Base-by-base conservation (phyloP, 2,113 vertebrate genomes). In the Nibea coibor region DNA sequence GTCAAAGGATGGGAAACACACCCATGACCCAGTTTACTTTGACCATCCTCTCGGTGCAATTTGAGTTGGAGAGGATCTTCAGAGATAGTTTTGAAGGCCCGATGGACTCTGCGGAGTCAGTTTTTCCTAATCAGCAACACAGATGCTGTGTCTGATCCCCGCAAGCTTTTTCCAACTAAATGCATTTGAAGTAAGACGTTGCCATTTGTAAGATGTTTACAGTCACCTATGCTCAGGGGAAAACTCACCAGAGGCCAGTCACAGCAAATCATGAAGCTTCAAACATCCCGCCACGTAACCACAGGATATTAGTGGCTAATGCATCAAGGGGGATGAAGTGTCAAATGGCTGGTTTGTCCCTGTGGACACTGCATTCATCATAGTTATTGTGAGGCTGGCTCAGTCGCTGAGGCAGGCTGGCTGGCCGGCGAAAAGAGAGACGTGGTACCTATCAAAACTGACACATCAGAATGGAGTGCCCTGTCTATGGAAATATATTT, bases 341-440 rank as follows among this genome's bases (percentile, higher is more conserved):
- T 93, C 81, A 91, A 85, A 89, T 51, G 89, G 91, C 84, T 89
- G 87, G 85, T 93, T 91, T 90, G 85, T 87, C 91, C 80, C 87
- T 62, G 89, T 81, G 88, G 89, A 92, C 89, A 71, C 84, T 91
- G 79, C 86, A 91, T 93, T 93, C 75, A 93, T 94, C 92, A 94
- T 79, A 82, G 85, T 93, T 92, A 93, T 84, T 84, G 90, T 81
- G 80, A 73, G 63, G 62, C 62, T 53, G 80, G 68, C 81, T 84
- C 74, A 57, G 88, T 72, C 3, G 43, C 75, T 53, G 77, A 81
- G 81, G 57, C 77, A 26, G 61, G 68, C 81, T 54, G 75, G 28
- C 75, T 64, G 66, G 79, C 57, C 31, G 48, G 58, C 31, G 12
- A 78, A 81, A 19, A 81, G 64, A 78, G 48, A 82, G 75, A 84